phyloP scores from a whole-genome alignment of 2,888 invertebrate genomes.

The Capitulum mitella region DNA sequence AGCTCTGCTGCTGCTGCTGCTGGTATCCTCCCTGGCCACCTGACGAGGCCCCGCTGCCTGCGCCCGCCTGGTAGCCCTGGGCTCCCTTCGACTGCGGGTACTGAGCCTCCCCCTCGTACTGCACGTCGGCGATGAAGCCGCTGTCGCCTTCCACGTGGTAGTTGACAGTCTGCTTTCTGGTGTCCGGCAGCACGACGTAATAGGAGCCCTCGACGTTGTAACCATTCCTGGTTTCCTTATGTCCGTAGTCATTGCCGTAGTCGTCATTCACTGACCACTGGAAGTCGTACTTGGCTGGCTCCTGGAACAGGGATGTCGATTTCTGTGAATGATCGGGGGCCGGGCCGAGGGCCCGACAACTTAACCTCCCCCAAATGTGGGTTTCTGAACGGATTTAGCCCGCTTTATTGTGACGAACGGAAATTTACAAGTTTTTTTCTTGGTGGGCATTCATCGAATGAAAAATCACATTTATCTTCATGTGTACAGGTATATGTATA shows the following conservation, averaged over 20 bases:
- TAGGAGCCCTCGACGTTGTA: constrained; percentile 9
- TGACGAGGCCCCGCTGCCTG: neutral
- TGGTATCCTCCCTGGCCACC: neutral
- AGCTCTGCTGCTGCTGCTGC: neutral
- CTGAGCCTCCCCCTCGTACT: constrained; percentile 31
- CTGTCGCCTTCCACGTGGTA: constrained; percentile 29
- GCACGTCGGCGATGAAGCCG: constrained; percentile 28
- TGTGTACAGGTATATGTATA: too few species aligned
- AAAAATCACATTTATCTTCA: too few species aligned
- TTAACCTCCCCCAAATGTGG: too few species aligned
- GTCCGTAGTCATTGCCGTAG: constrained; percentile 10
- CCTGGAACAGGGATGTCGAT: too few species aligned
- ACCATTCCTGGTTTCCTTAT: neutral
- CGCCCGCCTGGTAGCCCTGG: neutral
- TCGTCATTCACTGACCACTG: neutral
- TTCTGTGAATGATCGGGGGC: too few species aligned
- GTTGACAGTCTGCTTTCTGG: constrained; percentile 27
- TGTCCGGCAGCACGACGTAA: constrained; percentile 31
- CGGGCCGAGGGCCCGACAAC: too few species aligned
- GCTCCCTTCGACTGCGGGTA: constrained; percentile 20
- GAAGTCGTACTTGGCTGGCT: constrained; percentile 13
- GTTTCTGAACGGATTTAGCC: too few species aligned
- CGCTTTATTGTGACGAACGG: too few species aligned
- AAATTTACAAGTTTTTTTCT: too few species aligned
- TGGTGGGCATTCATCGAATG: too few species aligned